Conservation (phyloP, 2,113 vertebrate genomes). For the Barbus barbus region DNA sequence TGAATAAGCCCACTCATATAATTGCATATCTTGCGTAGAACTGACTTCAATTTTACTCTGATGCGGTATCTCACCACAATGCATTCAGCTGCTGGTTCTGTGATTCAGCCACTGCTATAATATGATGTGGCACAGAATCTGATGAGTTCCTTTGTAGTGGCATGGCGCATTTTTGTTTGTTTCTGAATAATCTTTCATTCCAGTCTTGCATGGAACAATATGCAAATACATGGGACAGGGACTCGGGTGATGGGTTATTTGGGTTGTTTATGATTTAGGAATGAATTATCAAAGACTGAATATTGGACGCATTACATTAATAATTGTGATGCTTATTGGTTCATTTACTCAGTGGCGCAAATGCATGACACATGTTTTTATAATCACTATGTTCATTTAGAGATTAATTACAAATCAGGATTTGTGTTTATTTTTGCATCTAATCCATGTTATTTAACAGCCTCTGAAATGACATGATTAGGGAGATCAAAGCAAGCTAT, state of each 20-base stretch:
- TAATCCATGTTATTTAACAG: slow-evolving; percentile 43
- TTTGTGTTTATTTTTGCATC: slow-evolving; percentile 50
- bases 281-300: slow-evolving; percentile 16
- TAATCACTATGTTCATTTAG: slow-evolving; percentile 38
- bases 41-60: slow-evolving; percentile 52
- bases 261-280: slow-evolving; percentile 12
- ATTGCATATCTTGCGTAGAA: slow-evolving; percentile 51
- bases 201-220: slow-evolving; percentile 10
- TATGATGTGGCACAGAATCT: slow-evolving; percentile 41
- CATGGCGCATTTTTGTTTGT: slow-evolving; percentile 31
- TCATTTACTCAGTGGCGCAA: not conserved
- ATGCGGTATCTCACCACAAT: slow-evolving; percentile 34
- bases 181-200: slow-evolving; percentile 22
- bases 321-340: slow-evolving; percentile 10
- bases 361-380: slow-evolving; percentile 1
- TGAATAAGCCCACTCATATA: slow-evolving; percentile 47
- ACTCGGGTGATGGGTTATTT: not conserved
- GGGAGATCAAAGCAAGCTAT: slow-evolving; percentile 43
- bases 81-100: slow-evolving; percentile 17
- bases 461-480: slow-evolving; percentile 38
- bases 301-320: slow-evolving; percentile 9
- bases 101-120: slow-evolving; percentile 38
- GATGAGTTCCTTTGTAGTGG: slow-evolving; percentile 38
- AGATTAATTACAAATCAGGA: slow-evolving; percentile 53
- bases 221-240: slow-evolving; percentile 17